These are phyloP conservation scores for Cassiopea andromeda DNA, from an alignment of 30 jellyfish, hydroid and myxozoan species.

Conservation along the genomic window DNA sequence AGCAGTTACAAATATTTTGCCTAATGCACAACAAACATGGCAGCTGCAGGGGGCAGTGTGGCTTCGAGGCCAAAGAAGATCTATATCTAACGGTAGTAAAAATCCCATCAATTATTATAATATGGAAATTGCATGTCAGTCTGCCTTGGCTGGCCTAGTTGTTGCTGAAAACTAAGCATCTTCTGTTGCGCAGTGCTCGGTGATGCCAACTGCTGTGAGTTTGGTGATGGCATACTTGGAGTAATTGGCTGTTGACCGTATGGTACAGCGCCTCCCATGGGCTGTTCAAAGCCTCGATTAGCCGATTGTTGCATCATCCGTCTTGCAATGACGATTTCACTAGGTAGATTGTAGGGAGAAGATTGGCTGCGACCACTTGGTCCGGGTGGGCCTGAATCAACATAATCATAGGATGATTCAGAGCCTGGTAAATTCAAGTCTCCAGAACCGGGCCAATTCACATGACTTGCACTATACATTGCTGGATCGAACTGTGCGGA, in stretches of 20 bases:
- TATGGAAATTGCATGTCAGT: slow-evolving; percentile 68
- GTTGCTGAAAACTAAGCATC: slow-evolving; percentile 40
- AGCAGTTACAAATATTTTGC: neutral
- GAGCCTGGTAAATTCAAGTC: slow-evolving; percentile 60
- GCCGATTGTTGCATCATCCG: slow-evolving; percentile 62
- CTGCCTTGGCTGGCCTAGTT: slow-evolving; percentile 50
- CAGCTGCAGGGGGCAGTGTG: neutral
- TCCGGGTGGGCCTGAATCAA: slow-evolving; percentile 40
- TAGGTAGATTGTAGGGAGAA: slow-evolving; percentile 67
- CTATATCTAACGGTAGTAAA: neutral
- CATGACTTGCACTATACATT: slow-evolving; percentile 42
- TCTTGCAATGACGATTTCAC: slow-evolving; percentile 64
- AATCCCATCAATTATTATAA: neutral
- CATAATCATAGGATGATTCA: slow-evolving; percentile 35
- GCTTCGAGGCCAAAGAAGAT: neutral
- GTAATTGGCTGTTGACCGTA: slow-evolving; percentile 39
- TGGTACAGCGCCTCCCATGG: slow-evolving; percentile 52
- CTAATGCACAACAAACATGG: neutral
- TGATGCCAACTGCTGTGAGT: slow-evolving; percentile 31
- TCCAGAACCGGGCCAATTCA: slow-evolving; percentile 61
- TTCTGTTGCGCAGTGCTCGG: slow-evolving; percentile 44
- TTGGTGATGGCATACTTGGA: slow-evolving; percentile 59
- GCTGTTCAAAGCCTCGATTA: slow-evolving; percentile 56
- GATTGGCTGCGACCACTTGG: slow-evolving; percentile 57
- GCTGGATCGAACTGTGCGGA: slow-evolving; percentile 58